Evolutionary conservation across 1,140 invertebrate species (phyloP).

Genomic region (Asobara japonica): DNA sequence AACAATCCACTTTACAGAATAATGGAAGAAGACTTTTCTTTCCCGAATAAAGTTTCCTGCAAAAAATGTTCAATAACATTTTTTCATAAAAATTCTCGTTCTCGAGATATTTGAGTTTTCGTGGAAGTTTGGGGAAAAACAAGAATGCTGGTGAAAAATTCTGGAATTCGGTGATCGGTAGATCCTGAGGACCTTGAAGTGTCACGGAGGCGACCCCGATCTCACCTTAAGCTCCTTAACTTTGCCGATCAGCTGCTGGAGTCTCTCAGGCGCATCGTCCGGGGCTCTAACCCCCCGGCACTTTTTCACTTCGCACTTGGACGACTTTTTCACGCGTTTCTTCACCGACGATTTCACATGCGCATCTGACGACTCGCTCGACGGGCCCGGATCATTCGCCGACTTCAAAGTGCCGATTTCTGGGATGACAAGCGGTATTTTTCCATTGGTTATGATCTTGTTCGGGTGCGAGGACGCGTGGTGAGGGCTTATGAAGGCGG

Average conservation of each 20-base stretch:
- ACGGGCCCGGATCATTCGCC: background rate
- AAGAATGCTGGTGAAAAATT: too few species aligned
- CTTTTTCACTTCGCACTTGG: conserved; percentile 9
- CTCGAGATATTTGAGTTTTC: too few species aligned
- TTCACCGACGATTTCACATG: background rate
- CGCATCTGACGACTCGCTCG: background rate
- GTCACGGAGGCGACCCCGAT: too few species aligned
- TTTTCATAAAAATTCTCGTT: too few species aligned
- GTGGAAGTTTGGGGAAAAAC: too few species aligned
- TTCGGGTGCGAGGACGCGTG: background rate
- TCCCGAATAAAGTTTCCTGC: too few species aligned
- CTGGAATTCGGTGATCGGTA: too few species aligned
- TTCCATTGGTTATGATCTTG: conserved; percentile 7
- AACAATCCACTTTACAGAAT: too few species aligned
- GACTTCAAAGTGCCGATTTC: background rate
- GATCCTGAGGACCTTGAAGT: too few species aligned
- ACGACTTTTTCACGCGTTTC: conserved; percentile 24
- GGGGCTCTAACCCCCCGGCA: conserved; percentile 17
- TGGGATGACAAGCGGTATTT: background rate
- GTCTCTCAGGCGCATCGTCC: conserved; percentile 7
- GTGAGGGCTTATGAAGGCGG: conserved; percentile 28
- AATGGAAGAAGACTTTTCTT: too few species aligned
- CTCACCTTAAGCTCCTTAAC: conserved; percentile 40
- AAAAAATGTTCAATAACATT: too few species aligned
- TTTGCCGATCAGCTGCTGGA: conserved; percentile 29